Base-by-base conservation (phyloP, 2,113 vertebrate genomes). In the Riparia riparia region DNA sequence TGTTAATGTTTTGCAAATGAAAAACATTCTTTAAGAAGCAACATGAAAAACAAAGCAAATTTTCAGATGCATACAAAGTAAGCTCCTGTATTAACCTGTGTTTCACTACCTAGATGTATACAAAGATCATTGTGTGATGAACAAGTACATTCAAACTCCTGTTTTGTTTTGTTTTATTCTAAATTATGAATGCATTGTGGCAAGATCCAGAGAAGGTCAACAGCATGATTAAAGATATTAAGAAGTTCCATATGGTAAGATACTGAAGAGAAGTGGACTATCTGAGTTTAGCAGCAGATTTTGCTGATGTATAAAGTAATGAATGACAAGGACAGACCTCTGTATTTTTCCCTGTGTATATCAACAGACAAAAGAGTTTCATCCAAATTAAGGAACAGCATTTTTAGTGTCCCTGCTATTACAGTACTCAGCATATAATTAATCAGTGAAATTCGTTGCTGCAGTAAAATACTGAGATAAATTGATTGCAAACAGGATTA, bases 1-100 rank as follows among this genome's bases (percentile, higher is more conserved):
- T 97, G 95, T 95, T 97, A 78, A 79, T 94, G 86, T 97, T 98
- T 95, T 96, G 93, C 95, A 98, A 98, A 97, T 98, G 95, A 96
- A 96, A 97, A 97, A 95, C 95, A 94, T 96, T 94, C 95, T 95
- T 96, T 97, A 96, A 96, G 96, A 95, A 97, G 90, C 93, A 97
- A 92, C 32, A 92, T 26, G 49, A 92, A 65, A 94, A 91, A 47
- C 10, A 51, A 50, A 72, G 28, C 6, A 83, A 74, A 53, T 72
- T 87, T 78, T 61, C 42, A 76, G 72, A 82, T 1, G 8, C 77
- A 58, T 39, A 71, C 31, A 74, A 73, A 95, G 32, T 61, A 91
- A 82, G 24, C 47, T 80, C 49, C 41, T 68, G 14, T 63, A 88
- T 91, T 83, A 80, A 85, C 73, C 72, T 92, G 45, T 71, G 26